Base-by-base conservation (phyloP, 1,140 invertebrate genomes). In the Diploscapter pachys region DNA sequence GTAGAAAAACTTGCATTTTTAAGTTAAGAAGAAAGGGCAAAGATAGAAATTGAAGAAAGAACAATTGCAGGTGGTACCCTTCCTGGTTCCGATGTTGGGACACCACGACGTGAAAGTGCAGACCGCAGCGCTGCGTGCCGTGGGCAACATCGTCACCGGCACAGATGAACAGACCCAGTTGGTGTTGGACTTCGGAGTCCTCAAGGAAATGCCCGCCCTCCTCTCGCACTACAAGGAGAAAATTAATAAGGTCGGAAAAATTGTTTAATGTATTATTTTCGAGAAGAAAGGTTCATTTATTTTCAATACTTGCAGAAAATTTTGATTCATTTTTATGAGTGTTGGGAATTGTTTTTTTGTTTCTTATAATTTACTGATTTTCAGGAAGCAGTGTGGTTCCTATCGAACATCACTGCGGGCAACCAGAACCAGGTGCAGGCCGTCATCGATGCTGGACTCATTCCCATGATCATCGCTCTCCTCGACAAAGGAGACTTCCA, bases 121-220 rank as follows among this genome's bases (percentile, higher is more conserved):
- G 89, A 98, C 96, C 5, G 95, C 96, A 50, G 95, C 96, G 2
- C 88, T 99, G 49, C 88, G 96, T 80, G 96, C 96, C 9, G 93
- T 98, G 9, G 96, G 96, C 49, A 99, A 99, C 88, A 99, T 99
- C 83, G 96, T 98, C 2, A 99, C 96, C 11, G 96, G 96, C 48
- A 96, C 95, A 1, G 96, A 99, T 87, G 95, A 98, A 79, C 96
- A 99, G 86, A 99, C 96, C 4, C 95, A 98, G 88, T 88, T 92
- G 66, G 94, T 96, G 52, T 89, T 97, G 61, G 93, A 95, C 86
- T 93, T 91, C 87, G 93, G 93, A 81, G 96, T 94, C 13, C 89
- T 99, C 6, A 91, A 91, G 68, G 93, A 98, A 87, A 96, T 96
- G 86, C 92, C 92, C 31, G 90, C 91, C 72, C 89, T 99, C 63